A percentile compares a stretch with the other conserved stretches of the same genome.
phyloP scores from a whole-genome alignment of 2,888 invertebrate species.

The Epinotia demarniana region DNA sequence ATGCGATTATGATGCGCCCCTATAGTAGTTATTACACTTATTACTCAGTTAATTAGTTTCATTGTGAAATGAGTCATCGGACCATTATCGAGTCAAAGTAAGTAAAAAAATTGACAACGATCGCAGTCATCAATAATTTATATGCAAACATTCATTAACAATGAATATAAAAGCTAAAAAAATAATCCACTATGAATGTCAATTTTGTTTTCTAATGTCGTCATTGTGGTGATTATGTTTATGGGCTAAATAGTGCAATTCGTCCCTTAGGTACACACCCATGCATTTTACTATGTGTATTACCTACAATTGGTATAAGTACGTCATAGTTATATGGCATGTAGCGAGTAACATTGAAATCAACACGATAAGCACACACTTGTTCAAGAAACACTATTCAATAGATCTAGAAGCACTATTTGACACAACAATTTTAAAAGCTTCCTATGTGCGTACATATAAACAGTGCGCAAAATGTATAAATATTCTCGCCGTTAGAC shows the following conservation, averaged over 20 bases:
- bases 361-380: not conserved
- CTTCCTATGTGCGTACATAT: slow-evolving; percentile 33
- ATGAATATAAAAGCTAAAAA: too few species aligned
- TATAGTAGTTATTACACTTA: not conserved
- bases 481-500: slow-evolving; percentile 36
- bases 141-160: too few species aligned
- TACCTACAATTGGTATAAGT: too few species aligned
- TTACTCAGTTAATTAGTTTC: not conserved
- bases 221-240: not conserved
- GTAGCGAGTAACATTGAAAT: not conserved
- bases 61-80: too few species aligned
- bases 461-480: slow-evolving; percentile 41
- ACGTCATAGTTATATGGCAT: not conserved
- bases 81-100: too few species aligned
- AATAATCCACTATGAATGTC: not conserved
- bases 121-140: too few species aligned
- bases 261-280: not conserved
- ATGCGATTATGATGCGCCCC: not conserved
- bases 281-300: not conserved
- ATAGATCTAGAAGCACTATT: not conserved
- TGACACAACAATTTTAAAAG: slow-evolving; percentile 8
- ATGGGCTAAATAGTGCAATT: not conserved
- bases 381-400: not conserved
- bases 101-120: too few species aligned
- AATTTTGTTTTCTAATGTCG: not conserved